phyloP scores from a whole-genome alignment of 2,797 vertebrate genomes.

The Luscinia luscinia region DNA sequence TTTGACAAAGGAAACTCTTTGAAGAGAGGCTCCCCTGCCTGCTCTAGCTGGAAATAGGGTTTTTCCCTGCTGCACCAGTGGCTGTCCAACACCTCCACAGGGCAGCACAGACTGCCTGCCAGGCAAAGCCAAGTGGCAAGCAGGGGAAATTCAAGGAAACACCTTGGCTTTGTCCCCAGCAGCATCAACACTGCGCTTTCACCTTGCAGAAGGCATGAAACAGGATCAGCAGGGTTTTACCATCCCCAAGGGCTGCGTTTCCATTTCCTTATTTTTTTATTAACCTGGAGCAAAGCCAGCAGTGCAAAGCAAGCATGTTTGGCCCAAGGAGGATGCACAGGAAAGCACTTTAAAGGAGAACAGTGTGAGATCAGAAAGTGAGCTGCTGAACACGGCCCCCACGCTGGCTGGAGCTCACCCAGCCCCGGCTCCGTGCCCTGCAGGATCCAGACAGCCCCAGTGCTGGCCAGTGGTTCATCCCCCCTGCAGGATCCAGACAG shows the following conservation, averaged over 20 bases:
- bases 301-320: background rate
- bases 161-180: background rate
- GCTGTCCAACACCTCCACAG: background rate
- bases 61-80: background rate
- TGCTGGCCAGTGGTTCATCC: no score
- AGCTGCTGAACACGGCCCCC: background rate
- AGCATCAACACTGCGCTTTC: background rate
- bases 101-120: background rate
- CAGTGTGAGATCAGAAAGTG: background rate
- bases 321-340: background rate
- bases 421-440: background rate
- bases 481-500: no score
- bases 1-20: background rate
- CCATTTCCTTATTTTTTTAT: slow-evolving; percentile 35
- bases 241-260: slow-evolving; percentile 40
- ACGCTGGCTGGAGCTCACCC: fast-evolving
- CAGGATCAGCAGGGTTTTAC: background rate
- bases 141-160: background rate
- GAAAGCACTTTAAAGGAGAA: background rate
- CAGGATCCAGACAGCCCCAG: background rate
- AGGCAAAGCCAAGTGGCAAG: background rate
- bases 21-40: background rate
- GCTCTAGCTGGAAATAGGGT: background rate
- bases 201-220: slow-evolving; percentile 7
- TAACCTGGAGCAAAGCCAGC: slow-evolving; percentile 36